phyloP scores from a whole-genome alignment of 2,113 vertebrate genomes.

The Natator depressus region DNA sequence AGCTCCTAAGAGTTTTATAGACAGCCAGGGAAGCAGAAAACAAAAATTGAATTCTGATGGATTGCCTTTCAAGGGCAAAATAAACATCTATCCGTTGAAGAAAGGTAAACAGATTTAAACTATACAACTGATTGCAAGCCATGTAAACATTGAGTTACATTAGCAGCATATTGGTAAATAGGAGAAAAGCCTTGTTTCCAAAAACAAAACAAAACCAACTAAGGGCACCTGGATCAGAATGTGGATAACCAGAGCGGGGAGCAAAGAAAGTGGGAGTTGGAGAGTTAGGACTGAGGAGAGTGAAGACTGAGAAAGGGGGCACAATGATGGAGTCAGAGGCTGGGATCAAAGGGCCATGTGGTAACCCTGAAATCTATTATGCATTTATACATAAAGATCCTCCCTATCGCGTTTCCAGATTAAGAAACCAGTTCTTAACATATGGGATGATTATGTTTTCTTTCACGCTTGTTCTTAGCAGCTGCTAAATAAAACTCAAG shows the following conservation, averaged over 20 bases:
- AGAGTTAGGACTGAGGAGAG: background rate
- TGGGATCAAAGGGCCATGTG: background rate
- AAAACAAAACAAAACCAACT: background rate
- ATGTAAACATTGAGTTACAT: background rate
- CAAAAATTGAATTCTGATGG: background rate
- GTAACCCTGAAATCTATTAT: background rate
- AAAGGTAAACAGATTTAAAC: background rate
- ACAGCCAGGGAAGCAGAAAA: background rate
- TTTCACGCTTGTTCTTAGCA: background rate
- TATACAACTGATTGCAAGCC: background rate
- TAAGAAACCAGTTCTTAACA: background rate
- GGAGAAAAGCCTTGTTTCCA: background rate
- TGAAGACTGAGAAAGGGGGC: background rate
- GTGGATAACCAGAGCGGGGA: background rate
- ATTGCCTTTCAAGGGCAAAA: background rate
- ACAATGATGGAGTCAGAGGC: background rate
- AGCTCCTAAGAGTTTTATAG: background rate
- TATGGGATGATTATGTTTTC: background rate
- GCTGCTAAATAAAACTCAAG: background rate
- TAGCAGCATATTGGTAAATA: background rate
- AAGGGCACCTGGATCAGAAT: background rate
- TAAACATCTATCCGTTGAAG: background rate
- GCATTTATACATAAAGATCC: background rate
- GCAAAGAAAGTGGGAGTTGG: background rate
- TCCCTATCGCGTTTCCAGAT: background rate